phyloP scores from a whole-genome alignment of 2,888 invertebrate species.

The Cabera pusaria region DNA sequence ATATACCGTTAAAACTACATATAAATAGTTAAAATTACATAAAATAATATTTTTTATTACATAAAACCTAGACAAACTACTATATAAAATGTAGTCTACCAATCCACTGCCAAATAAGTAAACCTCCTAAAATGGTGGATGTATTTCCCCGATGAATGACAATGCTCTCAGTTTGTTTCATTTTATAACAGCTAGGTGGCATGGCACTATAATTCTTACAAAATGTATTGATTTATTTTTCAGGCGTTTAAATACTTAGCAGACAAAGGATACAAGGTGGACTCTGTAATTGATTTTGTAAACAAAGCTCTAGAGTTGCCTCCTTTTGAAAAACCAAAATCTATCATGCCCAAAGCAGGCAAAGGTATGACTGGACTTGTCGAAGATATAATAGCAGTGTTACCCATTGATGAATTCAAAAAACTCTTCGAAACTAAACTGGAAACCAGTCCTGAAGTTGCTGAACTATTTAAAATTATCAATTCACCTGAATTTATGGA shows the following conservation, averaged over 20 bases:
- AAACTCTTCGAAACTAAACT: slow-evolving; percentile 45
- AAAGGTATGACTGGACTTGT: slow-evolving; percentile 42
- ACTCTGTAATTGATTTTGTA: slow-evolving; percentile 36
- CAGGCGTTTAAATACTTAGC: slow-evolving; percentile 41
- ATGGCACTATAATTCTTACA: too few species aligned
- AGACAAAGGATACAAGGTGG: slow-evolving; percentile 46
- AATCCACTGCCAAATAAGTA: too few species aligned
- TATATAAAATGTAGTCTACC: too few species aligned
- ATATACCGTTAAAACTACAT: too few species aligned
- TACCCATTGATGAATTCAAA: slow-evolving; percentile 47
- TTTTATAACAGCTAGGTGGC: too few species aligned
- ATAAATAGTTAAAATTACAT: too few species aligned
- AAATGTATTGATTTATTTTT: slow-evolving; percentile 6
- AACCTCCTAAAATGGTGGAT: too few species aligned
- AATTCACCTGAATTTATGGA: slow-evolving; percentile 46
- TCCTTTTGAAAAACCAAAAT: slow-evolving; percentile 33
- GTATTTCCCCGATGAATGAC: too few species aligned
- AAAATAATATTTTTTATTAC: not conserved
- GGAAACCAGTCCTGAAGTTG: slow-evolving; percentile 39
- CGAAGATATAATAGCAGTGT: slow-evolving; percentile 36
- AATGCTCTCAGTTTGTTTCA: too few species aligned
- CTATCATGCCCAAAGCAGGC: not conserved
- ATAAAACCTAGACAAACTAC: too few species aligned
- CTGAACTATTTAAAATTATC: slow-evolving; percentile 40
- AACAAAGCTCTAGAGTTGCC: slow-evolving; percentile 39